Conservation (phyloP, 2,888 invertebrate genomes). For the Ernsta delagoae region DNA sequence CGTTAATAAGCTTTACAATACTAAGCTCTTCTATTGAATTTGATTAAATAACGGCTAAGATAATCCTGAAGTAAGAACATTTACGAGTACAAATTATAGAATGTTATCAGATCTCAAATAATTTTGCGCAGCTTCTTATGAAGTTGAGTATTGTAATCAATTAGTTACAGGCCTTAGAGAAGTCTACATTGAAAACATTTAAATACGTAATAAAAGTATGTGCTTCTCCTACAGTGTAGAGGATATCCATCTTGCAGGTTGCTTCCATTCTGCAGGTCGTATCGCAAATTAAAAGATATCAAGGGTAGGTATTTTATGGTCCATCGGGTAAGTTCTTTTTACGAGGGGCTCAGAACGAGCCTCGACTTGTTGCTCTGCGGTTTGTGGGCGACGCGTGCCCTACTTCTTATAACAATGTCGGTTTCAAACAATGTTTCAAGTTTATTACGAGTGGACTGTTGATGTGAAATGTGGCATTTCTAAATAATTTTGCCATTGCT, state of each 20-base stretch:
- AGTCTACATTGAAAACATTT: too few species aligned
- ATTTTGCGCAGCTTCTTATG: background rate
- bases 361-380: constrained; percentile 10
- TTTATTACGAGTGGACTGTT: too few species aligned
- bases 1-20: background rate
- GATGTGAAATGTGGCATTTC: too few species aligned
- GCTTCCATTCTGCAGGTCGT: too few species aligned
- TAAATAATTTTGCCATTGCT: too few species aligned
- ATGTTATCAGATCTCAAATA: too few species aligned
- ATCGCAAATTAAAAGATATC: constrained; percentile 2
- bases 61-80: background rate
- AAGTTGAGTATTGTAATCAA: too few species aligned
- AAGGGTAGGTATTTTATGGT: constrained; percentile 1
- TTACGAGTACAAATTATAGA: background rate
- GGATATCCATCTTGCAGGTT: too few species aligned
- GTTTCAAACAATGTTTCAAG: background rate
- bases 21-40: background rate
- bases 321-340: constrained; percentile 5
- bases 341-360: constrained; percentile 3
- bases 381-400: constrained; percentile 5
- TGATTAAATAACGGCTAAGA: background rate
- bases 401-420: background rate
- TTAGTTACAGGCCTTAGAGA: too few species aligned
- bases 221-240: too few species aligned
- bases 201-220: too few species aligned